A percentile compares a stretch with the other conserved stretches of the same genome.
Conservation (phyloP, 1,140 invertebrate genomes). For the Drosophila watanabei region DNA sequence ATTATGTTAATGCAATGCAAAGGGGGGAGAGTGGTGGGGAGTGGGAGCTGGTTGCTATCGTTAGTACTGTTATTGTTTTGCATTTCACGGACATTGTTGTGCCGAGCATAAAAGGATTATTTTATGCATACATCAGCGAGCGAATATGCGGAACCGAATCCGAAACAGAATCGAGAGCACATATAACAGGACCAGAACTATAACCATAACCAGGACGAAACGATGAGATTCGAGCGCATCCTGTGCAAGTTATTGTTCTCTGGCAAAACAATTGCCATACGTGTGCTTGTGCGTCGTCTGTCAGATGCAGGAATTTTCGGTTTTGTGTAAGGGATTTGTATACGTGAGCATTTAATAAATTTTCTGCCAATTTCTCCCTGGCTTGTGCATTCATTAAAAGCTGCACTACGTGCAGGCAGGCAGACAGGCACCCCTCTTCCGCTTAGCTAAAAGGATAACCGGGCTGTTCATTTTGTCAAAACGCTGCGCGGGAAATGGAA, state of each 20-base stretch:
- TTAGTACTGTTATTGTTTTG: slow-evolving; percentile 81
- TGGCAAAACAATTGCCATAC: slow-evolving; percentile 76
- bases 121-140: slow-evolving; percentile 82
- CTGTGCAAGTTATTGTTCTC: slow-evolving; percentile 82
- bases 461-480: slow-evolving; percentile 35
- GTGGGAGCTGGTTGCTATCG: slow-evolving; percentile 35
- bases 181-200: slow-evolving; percentile 4
- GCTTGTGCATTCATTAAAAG: slow-evolving; percentile 72
- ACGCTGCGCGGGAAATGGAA: slow-evolving; percentile 5
- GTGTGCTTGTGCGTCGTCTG: slow-evolving; percentile 67
- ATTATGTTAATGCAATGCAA: slow-evolving; percentile 79
- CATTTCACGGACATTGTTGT: slow-evolving; percentile 84
- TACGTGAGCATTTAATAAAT: slow-evolving; percentile 84
- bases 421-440: not conserved
- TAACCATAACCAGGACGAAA: slow-evolving; percentile 33
- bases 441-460: slow-evolving; percentile 15
- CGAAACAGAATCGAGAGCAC: slow-evolving; percentile 37
- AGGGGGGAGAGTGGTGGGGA: not conserved
- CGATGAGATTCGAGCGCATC: slow-evolving; percentile 59
- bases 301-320: slow-evolving; percentile 79
- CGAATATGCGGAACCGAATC: slow-evolving; percentile 16
- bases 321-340: slow-evolving; percentile 82
- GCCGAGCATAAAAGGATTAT: slow-evolving; percentile 81
- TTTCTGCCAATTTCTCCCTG: slow-evolving; percentile 76
- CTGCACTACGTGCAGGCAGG: slow-evolving; percentile 41